Evolutionary conservation across 2,888 invertebrate genomes (phyloP), one percentile per base, ranked within the genome.

Genomic region (Cetonia aurata): DNA sequence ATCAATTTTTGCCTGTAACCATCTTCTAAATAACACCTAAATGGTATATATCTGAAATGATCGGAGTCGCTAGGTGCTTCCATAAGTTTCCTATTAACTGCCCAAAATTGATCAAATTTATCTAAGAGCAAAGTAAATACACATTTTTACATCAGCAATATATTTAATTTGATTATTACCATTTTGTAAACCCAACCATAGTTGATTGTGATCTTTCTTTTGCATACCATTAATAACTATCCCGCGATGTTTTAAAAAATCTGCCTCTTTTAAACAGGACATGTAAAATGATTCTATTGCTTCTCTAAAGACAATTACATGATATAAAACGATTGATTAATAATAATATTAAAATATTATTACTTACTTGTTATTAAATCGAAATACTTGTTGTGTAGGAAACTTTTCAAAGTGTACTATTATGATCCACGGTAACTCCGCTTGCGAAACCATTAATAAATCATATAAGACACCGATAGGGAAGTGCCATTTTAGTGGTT

Each of bases 61-160:
- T 95, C 94, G 79, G 91, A 92, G 62, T 92, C 93, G 65, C 89
- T 91, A 74, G 89, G 89, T 0, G 91, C 87, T 81, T 98, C 98
- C 98, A 99, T 99, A 67, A 99, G 86, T 81, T 96, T 92, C 77
- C 96, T 90, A 83, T 99, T 99, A 10, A 99, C 93, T 2, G 96
- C 93, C 99, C 99, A 99, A 85, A 99, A 99, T 84, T 98, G 98
- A 84, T 99, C 99, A 86, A 99, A 99, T 85, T 96, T 97, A 83
- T 98, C 95, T 95, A 85, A 33, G 46, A 13, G 46, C 17, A 17
- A 25, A 25, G 3, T n/a, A n/a, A n/a, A n/a, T n/a, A n/a, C n/a
- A n/a, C n/a, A n/a, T n/a, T n/a, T n/a, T n/a, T n/a, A n/a, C n/a
- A n/a, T n/a, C 4, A 25, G 15, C n/a, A 12, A 15, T 12, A 13